These are phyloP conservation scores for Phrixothrix hirtus DNA, from an alignment of 2,888 invertebrate species.

Conservation along the genomic window DNA sequence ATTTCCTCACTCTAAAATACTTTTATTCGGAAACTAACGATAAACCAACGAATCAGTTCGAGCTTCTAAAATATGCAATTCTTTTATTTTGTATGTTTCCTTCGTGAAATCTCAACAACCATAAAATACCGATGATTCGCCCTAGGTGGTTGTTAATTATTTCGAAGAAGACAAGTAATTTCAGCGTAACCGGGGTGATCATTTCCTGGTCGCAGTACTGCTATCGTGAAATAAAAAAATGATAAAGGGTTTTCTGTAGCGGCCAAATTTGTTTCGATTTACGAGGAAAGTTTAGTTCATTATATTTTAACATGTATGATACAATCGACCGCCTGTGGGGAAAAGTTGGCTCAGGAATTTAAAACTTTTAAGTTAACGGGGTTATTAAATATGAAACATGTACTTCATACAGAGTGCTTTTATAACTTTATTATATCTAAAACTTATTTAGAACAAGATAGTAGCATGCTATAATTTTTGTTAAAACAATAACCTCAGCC, in stretches of 20 bases:
- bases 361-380: constrained; percentile 19
- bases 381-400: constrained; percentile 24
- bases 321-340: constrained; percentile 2
- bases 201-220: constrained; percentile 2
- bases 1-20: constrained; percentile 12
- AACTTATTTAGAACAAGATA: too few relatives aligned
- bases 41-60: constrained; percentile 10
- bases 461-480: too few relatives aligned
- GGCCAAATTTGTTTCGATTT: constrained; percentile 18
- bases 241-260: constrained; percentile 8
- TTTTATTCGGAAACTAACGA: constrained; percentile 12
- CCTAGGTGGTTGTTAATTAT: constrained; percentile 14
- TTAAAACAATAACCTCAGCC: too few relatives aligned
- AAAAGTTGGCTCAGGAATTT: constrained; percentile 15
- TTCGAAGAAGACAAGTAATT: constrained; percentile 14
- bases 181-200: constrained; percentile 1
- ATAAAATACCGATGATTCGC: constrained; percentile 14
- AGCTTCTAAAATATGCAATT: background rate
- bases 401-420: constrained; percentile 13
- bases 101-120: constrained; percentile 2
- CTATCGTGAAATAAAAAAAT: constrained; percentile 4
- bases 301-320: constrained; percentile 15
- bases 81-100: constrained; percentile 3
- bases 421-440: constrained; percentile 1
- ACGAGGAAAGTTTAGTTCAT: constrained; percentile 24